Evolutionary conservation across 2,888 invertebrate genomes (phyloP).

Genomic region (Tineola bisselliella): DNA sequence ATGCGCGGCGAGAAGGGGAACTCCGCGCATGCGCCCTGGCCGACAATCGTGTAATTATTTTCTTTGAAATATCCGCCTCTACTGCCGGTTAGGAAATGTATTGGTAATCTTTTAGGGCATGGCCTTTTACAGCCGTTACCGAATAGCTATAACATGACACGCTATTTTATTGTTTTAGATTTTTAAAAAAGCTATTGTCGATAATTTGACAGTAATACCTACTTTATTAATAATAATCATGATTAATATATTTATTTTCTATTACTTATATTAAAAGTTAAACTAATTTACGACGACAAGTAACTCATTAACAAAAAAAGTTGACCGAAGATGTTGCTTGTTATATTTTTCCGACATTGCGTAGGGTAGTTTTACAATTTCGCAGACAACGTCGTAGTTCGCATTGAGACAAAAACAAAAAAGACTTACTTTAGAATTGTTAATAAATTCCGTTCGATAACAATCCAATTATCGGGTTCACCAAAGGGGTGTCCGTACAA

Average conservation of each 20-base stretch:
- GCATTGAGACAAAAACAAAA: no score
- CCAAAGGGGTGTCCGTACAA: background rate
- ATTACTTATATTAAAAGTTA: no score
- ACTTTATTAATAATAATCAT: background rate
- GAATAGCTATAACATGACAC: background rate
- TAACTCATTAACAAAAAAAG: no score
- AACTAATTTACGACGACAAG: no score
- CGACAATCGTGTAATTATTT: background rate
- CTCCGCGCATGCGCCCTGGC: background rate
- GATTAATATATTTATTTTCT: background rate
- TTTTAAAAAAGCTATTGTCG: background rate
- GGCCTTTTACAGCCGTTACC: background rate
- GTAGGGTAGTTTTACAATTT: no score
- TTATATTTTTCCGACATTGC: no score
- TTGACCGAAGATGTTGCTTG: no score
- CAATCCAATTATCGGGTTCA: background rate
- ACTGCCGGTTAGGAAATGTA: background rate
- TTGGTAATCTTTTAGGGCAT: constrained; percentile 1
- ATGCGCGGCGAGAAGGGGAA: background rate
- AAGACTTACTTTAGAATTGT: no score
- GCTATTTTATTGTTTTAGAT: background rate
- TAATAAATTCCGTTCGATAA: background rate
- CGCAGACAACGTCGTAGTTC: no score
- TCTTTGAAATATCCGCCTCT: constrained; percentile 4
- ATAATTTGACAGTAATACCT: background rate